Evolutionary conservation across 2,888 invertebrate species (phyloP).

Genomic region (Callimorpha dominula): DNA sequence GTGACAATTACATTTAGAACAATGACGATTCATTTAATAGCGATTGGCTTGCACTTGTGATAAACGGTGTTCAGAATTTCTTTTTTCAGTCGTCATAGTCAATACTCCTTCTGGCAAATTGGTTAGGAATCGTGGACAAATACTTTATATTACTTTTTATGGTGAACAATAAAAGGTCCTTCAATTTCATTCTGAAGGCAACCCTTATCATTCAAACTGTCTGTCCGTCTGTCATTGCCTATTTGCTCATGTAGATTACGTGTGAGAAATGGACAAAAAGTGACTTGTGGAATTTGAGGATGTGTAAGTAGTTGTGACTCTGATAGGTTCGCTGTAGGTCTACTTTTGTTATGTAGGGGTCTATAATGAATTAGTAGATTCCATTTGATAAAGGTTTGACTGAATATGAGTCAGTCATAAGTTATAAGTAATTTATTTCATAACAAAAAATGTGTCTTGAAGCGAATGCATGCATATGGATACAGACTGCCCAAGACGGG

Average conservation of each 20-base stretch:
- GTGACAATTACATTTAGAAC: too few species aligned
- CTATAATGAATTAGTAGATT: conserved; percentile 6
- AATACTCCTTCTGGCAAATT: too few species aligned
- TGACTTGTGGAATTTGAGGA: conserved; percentile 28
- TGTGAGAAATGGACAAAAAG: conserved; percentile 27
- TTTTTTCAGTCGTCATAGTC: too few species aligned
- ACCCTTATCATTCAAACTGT: conserved; percentile 52
- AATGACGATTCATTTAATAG: too few species aligned
- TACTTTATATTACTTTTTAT: background rate
- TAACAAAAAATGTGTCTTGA: too few species aligned
- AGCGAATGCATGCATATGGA: too few species aligned
- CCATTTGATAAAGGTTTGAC: background rate
- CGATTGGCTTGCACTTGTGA: too few species aligned
- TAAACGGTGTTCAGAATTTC: too few species aligned
- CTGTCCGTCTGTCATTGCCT: conserved; percentile 42
- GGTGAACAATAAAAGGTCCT: background rate
- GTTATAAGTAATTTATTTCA: too few species aligned
- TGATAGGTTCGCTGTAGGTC: conserved; percentile 5
- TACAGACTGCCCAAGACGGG: too few species aligned
- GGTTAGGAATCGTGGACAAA: background rate
- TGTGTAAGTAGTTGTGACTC: conserved; percentile 19
- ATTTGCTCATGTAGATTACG: conserved; percentile 40
- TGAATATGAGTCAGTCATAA: too few species aligned
- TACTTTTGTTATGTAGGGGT: conserved; percentile 1
- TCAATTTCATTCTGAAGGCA: conserved; percentile 12